Conservation (phyloP, 2,888 invertebrate genomes). For the Megastigmus dorsalis region DNA sequence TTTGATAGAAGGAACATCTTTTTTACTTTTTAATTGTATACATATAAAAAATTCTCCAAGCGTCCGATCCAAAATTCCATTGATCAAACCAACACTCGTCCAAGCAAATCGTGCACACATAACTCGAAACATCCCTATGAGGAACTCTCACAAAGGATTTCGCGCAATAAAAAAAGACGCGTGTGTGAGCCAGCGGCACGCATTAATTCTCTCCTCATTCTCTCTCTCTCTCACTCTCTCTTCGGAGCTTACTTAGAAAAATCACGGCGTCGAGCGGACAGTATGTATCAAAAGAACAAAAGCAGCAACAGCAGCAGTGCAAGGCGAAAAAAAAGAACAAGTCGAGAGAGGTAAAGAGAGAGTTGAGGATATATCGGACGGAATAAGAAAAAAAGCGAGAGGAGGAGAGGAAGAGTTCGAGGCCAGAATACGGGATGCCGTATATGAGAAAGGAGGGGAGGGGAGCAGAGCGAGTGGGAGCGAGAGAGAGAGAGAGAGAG, state of each 20-base stretch:
- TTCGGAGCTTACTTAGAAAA: slow-evolving; percentile 41
- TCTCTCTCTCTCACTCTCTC: no score
- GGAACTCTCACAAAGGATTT: background rate
- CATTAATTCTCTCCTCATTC: slow-evolving; percentile 43
- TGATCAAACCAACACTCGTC: no score
- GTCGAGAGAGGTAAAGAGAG: background rate
- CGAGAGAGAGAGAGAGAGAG: slow-evolving; percentile 8
- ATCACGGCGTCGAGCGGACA: slow-evolving; percentile 20
- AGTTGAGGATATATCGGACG: slow-evolving; percentile 38
- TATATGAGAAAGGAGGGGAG: background rate
- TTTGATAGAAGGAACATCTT: no score
- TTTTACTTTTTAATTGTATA: no score
- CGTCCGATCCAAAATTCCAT: no score
- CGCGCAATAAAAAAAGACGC: slow-evolving; percentile 8
- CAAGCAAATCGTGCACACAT: no score
- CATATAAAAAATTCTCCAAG: no score
- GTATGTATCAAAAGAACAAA: slow-evolving; percentile 28
- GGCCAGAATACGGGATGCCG: slow-evolving; percentile 51
- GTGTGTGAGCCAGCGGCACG: slow-evolving; percentile 9
- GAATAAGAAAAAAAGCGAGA: slow-evolving; percentile 35
- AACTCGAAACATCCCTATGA: no score
- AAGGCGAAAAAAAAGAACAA: slow-evolving; percentile 21
- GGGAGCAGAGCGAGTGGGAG: background rate
- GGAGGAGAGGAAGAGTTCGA: slow-evolving; percentile 34
- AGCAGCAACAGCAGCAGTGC: slow-evolving; percentile 16